These are phyloP conservation scores for Noctuana brunneofusca DNA, from an alignment of 2,888 invertebrate genomes.

Conservation along the genomic window DNA sequence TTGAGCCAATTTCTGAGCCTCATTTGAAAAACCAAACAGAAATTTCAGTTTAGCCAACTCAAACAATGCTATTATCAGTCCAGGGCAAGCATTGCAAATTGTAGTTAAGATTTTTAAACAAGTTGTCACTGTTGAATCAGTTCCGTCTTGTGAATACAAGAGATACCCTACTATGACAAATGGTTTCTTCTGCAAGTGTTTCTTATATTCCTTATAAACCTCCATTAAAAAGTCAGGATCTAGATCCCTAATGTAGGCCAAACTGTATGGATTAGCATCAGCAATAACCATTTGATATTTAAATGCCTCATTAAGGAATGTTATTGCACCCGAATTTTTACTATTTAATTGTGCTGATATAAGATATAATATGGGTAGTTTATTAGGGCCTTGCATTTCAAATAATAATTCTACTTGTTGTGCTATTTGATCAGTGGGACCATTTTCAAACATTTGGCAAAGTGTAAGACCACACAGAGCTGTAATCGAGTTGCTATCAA, in stretches of 20 bases:
- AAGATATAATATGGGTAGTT: slow-evolving; percentile 86
- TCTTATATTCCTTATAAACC: slow-evolving; percentile 89
- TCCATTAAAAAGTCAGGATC: slow-evolving; percentile 94
- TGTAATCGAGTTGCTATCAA: slow-evolving; percentile 91
- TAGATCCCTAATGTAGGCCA: slow-evolving; percentile 87
- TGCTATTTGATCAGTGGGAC: slow-evolving; percentile 87
- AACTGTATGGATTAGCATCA: slow-evolving; percentile 85
- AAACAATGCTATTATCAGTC: slow-evolving; percentile 86
- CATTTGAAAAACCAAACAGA: slow-evolving; percentile 88
- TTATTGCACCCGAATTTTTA: slow-evolving; percentile 81
- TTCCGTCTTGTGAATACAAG: slow-evolving; percentile 71
- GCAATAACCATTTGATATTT: slow-evolving; percentile 71
- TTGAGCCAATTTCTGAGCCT: slow-evolving; percentile 87
- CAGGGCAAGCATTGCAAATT: slow-evolving; percentile 91
- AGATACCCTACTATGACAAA: slow-evolving; percentile 74
- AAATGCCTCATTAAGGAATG: slow-evolving; percentile 84
- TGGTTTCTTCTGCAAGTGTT: slow-evolving; percentile 87
- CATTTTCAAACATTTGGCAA: slow-evolving; percentile 90
- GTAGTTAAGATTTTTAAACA: slow-evolving; percentile 87
- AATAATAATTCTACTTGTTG: slow-evolving; percentile 94
- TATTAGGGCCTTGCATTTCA: slow-evolving; percentile 88
- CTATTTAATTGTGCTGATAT: slow-evolving; percentile 86
- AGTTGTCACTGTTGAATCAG: slow-evolving; percentile 75
- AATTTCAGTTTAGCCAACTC: slow-evolving; percentile 91
- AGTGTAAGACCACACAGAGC: slow-evolving; percentile 92